Base-by-base conservation (phyloP, 2,113 vertebrate species). In the Campylomormyrus tamandua region DNA sequence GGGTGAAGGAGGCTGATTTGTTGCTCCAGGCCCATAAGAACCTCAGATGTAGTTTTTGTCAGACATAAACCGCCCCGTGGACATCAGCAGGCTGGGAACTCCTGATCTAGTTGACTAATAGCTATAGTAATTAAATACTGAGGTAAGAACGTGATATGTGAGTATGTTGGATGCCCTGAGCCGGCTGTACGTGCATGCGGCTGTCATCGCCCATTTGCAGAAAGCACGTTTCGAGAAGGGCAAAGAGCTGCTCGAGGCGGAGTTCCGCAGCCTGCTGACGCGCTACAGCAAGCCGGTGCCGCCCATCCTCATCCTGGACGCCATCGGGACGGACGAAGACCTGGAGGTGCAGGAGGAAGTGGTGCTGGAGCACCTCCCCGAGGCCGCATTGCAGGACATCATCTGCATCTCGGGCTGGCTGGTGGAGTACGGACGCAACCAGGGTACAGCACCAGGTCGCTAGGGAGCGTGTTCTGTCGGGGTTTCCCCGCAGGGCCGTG, bases 191-290 rank as follows among this genome's bases (percentile, higher is more conserved):
- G 1, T 24, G 42, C n/a, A 11, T 31, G 11, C 80, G 45, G 5
- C 0, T 56, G 46, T 83, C 35, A 50, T 27, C 52, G 50, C 1
- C 15, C 53, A 53, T 83, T 74, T 88, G 52, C 89, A 92, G 98
- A 99, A 99, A 97, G 97, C 97, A 0, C 96, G 98, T 2, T 99
- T 99, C 89, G 98, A 99, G 93, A 96, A 96, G 70, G 98, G 98
- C 0, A 99, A 99, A 89, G 98, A 99, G 91, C 97, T 97, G 0
- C 94, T 99, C 93, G 98, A 99, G 56, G 97, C 96, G 0, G 98
- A 99, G 95, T 99, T 99, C 92, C 97, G 98, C 77, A 96, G 96
- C 92, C 94, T 99, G 87, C 96, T 99, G 95, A 98, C 97, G 0
- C 96, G 98, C 42, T 97, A 98, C 95, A 99, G 97, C 17, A 99